Evolutionary conservation across 2,113 vertebrate species (phyloP), one percentile per base, ranked within the genome.

Genomic region (Brachirus orientalis): DNA sequence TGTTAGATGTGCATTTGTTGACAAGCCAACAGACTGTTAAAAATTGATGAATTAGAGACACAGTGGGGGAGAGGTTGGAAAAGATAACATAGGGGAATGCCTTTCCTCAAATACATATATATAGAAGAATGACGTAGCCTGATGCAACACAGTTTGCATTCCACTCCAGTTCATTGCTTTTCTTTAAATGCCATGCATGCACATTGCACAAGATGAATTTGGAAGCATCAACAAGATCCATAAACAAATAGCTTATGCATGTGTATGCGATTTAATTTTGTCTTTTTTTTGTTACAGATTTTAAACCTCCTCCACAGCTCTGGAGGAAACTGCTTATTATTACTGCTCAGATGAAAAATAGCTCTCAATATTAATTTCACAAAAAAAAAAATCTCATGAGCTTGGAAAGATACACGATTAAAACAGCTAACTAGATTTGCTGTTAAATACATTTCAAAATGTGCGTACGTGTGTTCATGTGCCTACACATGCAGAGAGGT

Each of bases 341-440:
- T 79, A 73, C 72, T 62, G 65, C 63, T 75, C 35, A 36, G 46
- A 83, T 70, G 51, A 73, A 82, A 79, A 81, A 43, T 58, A 72
- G 63, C 47, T 70, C 52, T 57, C 36, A 22, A 63, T 59, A 78
- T 79, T 78, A 58, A 67, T 74, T 74, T 56, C 3, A 55, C 59
- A 38, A 43, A 43, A 10, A 58, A 57, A 72, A 54, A 84, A 60
- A 56, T 72, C 33, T 63, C 46, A 71, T 52, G 69, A 88, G 80
- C 83, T 84, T 84, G 85, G 73, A 74, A 72, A 77, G 69, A 44
- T 62, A 48, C 56, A 51, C 60, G 65, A 85, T 77, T 80, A 66
- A 56, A 79, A 73, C 51, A 16, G 69, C 62, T 10, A 77, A 66
- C 41, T 61, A 59, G 48, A 80, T 36, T 65, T 44, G 46, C 57